Conservation (phyloP, 2,113 vertebrate genomes). For the rat (Rattus norvegicus) region DNA sequence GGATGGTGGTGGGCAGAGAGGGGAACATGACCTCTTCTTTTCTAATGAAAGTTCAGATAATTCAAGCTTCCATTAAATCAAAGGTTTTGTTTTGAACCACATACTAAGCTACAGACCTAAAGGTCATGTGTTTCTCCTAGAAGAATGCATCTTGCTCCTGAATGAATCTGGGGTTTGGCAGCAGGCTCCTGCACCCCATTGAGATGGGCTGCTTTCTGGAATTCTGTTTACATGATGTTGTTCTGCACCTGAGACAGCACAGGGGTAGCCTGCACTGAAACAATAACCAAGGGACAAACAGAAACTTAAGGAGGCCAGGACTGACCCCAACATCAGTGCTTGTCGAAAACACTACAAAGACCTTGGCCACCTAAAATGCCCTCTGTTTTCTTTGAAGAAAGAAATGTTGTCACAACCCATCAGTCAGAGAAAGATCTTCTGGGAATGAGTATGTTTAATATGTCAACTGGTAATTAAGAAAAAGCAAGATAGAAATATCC, state of each 20-base stretch:
- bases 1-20: no score
- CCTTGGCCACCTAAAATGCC: neutral
- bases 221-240: constrained; percentile 11
- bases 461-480: constrained; percentile 48
- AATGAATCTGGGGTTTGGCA: neutral
- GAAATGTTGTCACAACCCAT: constrained; percentile 58
- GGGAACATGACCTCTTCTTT: no score
- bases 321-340: neutral
- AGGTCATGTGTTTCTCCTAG: neutral
- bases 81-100: constrained; percentile 24
- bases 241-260: constrained; percentile 53
- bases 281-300: neutral
- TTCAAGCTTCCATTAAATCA: neutral
- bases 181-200: neutral
- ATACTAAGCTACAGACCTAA: neutral
- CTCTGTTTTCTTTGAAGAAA: constrained; percentile 52
- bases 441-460: constrained; percentile 44
- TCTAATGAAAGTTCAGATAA: neutral
- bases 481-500: neutral
- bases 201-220: constrained; percentile 5
- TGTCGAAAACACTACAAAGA: neutral
- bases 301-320: neutral
- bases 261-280: neutral
- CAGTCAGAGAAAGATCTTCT: constrained; percentile 47
- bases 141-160: constrained; percentile 27